Conservation (phyloP, 2,797 vertebrate species). For the Chanos chanos region DNA sequence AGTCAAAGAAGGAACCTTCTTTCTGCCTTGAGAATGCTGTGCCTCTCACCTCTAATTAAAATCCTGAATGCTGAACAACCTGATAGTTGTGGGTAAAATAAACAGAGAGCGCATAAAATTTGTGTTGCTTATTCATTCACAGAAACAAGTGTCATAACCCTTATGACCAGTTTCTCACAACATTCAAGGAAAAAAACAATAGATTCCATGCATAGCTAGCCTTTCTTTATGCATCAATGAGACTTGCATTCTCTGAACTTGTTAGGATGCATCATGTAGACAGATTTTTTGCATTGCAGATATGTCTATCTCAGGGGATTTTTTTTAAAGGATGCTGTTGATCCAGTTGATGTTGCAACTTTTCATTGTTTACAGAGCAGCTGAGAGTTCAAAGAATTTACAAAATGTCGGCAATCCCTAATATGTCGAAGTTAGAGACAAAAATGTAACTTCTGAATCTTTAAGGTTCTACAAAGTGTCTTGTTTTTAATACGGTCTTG, state of each 20-base stretch:
- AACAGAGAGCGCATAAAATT: not conserved
- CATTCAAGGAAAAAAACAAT: not conserved
- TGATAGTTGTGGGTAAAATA: not conserved
- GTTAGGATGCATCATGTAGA: no score
- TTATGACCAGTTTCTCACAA: not conserved
- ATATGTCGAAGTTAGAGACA: no score
- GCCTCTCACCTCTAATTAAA: slow-evolving; percentile 14
- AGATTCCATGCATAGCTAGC: slow-evolving; percentile 40
- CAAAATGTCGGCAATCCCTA: slow-evolving; percentile 26
- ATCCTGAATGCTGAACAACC: slow-evolving; percentile 2
- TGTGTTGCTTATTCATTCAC: not conserved
- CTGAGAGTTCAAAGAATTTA: slow-evolving; percentile 28
- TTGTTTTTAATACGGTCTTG: no score
- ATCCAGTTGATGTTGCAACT: slow-evolving; percentile 32
- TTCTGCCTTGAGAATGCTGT: slow-evolving; percentile 5
- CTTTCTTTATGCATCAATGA: not conserved
- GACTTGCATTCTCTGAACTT: no score
- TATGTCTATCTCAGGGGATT: not conserved
- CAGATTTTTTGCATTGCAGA: slow-evolving; percentile 32
- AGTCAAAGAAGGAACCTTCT: slow-evolving; percentile 11
- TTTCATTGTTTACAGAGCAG: slow-evolving; percentile 24
- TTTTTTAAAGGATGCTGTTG: slow-evolving; percentile 23
- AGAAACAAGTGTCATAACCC: not conserved
- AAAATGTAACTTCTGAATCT: no score
- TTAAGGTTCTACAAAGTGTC: no score